Percentiles rank a stretch among this genome's conserved stretches.
These are phyloP conservation scores for Leptonema lineaticorne DNA, from an alignment of 1,140 invertebrate species.

Conservation along the genomic window DNA sequence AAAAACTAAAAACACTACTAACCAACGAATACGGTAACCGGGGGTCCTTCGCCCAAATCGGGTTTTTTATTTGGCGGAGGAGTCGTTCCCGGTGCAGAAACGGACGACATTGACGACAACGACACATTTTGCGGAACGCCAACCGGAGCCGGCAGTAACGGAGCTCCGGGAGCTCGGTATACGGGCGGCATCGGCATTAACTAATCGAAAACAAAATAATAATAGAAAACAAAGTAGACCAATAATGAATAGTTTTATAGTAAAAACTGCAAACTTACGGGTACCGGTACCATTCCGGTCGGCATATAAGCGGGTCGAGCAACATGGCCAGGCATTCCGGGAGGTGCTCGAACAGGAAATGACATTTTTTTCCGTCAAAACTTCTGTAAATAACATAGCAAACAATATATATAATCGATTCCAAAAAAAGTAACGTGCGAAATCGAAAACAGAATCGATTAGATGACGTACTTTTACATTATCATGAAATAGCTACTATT, in stretches of 20 bases:
- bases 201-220: too few species aligned
- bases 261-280: background rate
- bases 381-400: too few species aligned
- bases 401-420: too few species aligned
- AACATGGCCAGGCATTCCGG: conserved; percentile 30
- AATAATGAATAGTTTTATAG: background rate
- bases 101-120: conserved; percentile 49
- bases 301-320: conserved; percentile 25
- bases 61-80: conserved; percentile 48
- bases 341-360: conserved; percentile 32
- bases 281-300: conserved; percentile 22
- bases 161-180: conserved; percentile 43
- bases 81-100: conserved; percentile 49
- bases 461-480: too few species aligned
- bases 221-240: conserved; percentile 1
- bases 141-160: conserved; percentile 58
- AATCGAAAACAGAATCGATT: too few species aligned
- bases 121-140: conserved; percentile 48
- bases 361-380: conserved; percentile 35
- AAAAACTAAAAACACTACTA: conserved; percentile 15
- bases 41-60: conserved; percentile 67
- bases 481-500: too few species aligned
- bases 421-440: too few species aligned
- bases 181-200: conserved; percentile 27
- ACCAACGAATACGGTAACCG: conserved; percentile 95